Percentiles rank a stretch among this genome's conserved stretches.
phyloP scores from a whole-genome alignment of 2,888 invertebrate species.

The Dinocampus coccinellae region DNA sequence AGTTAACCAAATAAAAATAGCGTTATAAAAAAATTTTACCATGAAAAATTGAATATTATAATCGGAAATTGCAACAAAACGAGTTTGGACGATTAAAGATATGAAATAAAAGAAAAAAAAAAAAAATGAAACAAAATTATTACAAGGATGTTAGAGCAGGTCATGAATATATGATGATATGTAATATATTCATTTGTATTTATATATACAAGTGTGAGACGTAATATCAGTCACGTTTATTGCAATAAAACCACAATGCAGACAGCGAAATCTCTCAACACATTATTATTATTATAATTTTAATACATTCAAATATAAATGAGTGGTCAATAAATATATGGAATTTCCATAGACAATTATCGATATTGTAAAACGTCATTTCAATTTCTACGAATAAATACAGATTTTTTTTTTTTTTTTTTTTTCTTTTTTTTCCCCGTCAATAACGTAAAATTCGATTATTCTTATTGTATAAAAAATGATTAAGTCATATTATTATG shows the following conservation, averaged over 20 bases:
- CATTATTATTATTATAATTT: background rate
- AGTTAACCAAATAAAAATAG: background rate
- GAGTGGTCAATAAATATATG: background rate
- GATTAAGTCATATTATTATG: background rate
- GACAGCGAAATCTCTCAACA: background rate
- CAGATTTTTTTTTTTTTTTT: background rate
- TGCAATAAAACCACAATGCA: background rate
- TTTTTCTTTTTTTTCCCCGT: no score
- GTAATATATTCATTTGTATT: background rate
- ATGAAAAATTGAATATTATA: background rate
- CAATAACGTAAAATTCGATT: constrained; percentile 9
- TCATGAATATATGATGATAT: background rate
- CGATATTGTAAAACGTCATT: background rate
- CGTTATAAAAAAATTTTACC: background rate
- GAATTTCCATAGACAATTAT: background rate
- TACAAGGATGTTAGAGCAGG: constrained; percentile 14
- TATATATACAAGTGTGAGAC: background rate
- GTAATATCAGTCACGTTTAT: background rate
- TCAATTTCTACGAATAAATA: constrained; percentile 17
- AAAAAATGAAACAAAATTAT: background rate
- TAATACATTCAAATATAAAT: background rate
- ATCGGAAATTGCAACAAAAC: background rate
- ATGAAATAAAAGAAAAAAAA: background rate
- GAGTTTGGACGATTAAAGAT: no score
- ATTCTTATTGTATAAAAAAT: background rate